Base-by-base conservation (phyloP, 2,888 invertebrate species). In the Agonum fuliginosum region DNA sequence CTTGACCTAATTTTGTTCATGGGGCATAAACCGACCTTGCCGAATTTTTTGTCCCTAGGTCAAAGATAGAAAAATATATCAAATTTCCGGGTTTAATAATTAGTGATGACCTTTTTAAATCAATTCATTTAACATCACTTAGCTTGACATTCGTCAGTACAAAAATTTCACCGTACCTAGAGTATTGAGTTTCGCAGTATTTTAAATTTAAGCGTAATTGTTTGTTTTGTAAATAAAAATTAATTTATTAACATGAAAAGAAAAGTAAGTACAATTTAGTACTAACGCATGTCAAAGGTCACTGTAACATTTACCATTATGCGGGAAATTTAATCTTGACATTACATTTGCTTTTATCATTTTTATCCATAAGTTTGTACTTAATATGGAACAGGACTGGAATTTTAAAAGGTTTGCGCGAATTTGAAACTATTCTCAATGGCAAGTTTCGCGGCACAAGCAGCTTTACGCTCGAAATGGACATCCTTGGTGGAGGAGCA, bases 401-500 rank as follows among this genome's bases (percentile, higher is more conserved):
- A 48, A 69, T 77, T 69, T 70, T 69, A 22, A 69, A 77, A 69
- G 69, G 69, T 77, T 54, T 34, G 34, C 51, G 30, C 20, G 17
- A 54, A 58, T 73, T 65, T 65, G 62, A 74, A 74, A 46, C 41
- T 67, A 75, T 46, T 67, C 65, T 46, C 65, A 81, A 93, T 93
- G 92, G 92, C 93, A 82, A 91, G 92, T 82, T 92, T 92, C 82
- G 90, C 91, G 81, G 91, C 92, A 81, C 92, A 92, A 84, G 91
- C 93, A 74, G 93, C 93, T 73, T 87, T 93, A 80, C 89, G 93
- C 81, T 91, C 92, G 41, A 91, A 92, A 81, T 93, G 93, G 93
- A 92, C 92, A 83, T 92, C 92, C 80, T 88, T 93, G 83, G 92
- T 93, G 81, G 93, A 93, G 85, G 91, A 91, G 65, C 91, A 92